Evolutionary conservation across 1,140 invertebrate genomes (phyloP), one percentile per base, ranked within the genome.

Genomic region (Zaprionus lachaisei): DNA sequence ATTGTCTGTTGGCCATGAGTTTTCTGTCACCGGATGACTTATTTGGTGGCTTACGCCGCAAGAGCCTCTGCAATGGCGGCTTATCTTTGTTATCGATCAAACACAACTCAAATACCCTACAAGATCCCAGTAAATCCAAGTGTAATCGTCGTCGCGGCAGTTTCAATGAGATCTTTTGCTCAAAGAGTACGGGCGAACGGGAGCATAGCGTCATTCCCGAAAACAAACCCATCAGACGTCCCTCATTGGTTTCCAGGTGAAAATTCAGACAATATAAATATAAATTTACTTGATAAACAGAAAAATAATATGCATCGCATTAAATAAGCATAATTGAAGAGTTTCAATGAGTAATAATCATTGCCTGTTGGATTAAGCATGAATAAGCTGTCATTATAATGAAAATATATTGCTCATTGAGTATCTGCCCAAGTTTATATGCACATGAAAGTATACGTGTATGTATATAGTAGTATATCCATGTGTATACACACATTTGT

Each of bases 101-200:
- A 56, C 69, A 77, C 15, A 57, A 47, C 26, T 57, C 72, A 58
- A 77, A 62, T 54, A 49, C 77, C 20, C 15, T 60, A 15, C 65
- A 38, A 60, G 74, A 81, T 54, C 66, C 77, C 6, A 72, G 68
- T 38, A 86, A 86, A 71, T 75, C 71, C 55, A 81, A 83, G 63
- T 84, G 80, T 34, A 92, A 92, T 75, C 81, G 86, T n/a, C 79
- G 93, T 61, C 79, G 92, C 15, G 92, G 92, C 9, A 93, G 93
- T 80, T 81, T 93, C 15, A 93, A 92, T 81, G 77, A 90, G 38
- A 90, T 70, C 31, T 69, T 60, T 60, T 24, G 47, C 20, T 51
- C 20, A 22, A 51, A 51, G 47, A 68, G 14, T 26, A 49, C 34
- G 31, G 55, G 60, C 31, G 77, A 65, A 24, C 44, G 60, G 38